Evolutionary conservation across 1,140 invertebrate genomes (phyloP).

Genomic region (Amphibalanus amphitrite): DNA sequence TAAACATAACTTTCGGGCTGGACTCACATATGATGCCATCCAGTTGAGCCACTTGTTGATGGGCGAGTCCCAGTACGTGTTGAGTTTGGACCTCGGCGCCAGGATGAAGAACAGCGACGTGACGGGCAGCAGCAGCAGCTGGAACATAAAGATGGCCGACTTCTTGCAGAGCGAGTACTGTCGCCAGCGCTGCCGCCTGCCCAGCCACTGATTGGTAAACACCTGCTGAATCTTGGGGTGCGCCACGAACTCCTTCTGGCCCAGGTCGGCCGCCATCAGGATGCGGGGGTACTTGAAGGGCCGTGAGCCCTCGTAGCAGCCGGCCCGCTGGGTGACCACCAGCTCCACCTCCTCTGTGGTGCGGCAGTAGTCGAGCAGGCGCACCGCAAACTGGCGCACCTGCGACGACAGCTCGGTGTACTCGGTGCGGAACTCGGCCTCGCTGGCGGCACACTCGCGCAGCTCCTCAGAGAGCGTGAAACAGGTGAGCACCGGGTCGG

Average conservation of each 20-base stretch:
- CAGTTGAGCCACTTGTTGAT: neutral
- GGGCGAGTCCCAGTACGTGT: neutral
- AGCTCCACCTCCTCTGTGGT: neutral
- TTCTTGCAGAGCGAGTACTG: neutral
- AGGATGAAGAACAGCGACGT: neutral
- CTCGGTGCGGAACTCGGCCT: neutral
- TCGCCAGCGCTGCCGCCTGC: neutral
- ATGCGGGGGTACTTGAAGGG: conserved; percentile 38
- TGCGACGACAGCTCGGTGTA: neutral
- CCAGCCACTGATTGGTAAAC: neutral
- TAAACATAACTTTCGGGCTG: too few relatives aligned
- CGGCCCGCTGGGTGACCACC: neutral
- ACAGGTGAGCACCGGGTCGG: neutral
- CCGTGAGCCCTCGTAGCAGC: neutral
- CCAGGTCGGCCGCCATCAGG: conserved; percentile 46
- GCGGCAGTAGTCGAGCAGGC: neutral
- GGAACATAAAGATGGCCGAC: neutral
- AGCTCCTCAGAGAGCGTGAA: neutral
- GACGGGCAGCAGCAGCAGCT: neutral
- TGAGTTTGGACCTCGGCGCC: neutral
- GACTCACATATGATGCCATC: neutral
- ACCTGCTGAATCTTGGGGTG: conserved; percentile 54
- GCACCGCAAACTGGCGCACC: neutral
- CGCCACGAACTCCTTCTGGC: conserved; percentile 54
- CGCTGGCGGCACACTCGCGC: neutral